These are phyloP conservation scores for Sebastes melanostomus DNA, from an alignment of 2,797 vertebrate genomes.

Conservation along the genomic window DNA sequence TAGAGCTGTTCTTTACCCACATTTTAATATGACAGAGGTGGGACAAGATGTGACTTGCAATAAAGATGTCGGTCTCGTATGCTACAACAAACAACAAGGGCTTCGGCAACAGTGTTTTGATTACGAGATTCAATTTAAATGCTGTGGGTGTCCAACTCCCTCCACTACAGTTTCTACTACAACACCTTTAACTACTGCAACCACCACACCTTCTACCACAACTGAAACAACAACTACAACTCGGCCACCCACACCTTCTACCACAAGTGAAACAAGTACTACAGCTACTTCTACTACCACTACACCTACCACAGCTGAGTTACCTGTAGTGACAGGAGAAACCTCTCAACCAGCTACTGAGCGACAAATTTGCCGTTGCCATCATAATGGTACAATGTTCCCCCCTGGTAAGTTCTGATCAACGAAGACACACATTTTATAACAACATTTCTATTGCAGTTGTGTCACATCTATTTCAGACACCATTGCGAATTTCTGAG, in stretches of 20 bases:
- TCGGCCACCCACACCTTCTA: background rate
- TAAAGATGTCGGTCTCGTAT: constrained; percentile 39
- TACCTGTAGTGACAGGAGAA: background rate
- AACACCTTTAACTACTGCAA: background rate
- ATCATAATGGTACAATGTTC: background rate
- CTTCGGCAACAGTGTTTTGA: constrained; percentile 32
- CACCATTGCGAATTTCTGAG: background rate
- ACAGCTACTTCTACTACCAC: background rate
- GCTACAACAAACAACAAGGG: constrained; percentile 41
- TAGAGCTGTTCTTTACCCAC: constrained; percentile 14
- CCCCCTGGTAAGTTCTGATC: constrained; percentile 25
- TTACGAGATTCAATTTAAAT: constrained; percentile 47
- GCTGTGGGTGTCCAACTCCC: background rate
- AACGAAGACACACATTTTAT: background rate
- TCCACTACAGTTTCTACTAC: background rate
- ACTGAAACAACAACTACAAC: background rate
- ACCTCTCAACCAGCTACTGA: rapidly evolving
- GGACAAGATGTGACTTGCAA: constrained; percentile 40
- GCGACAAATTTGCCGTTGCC: background rate
- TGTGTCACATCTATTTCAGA: background rate
- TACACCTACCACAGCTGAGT: background rate
- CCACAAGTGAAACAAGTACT: background rate
- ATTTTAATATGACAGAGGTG: background rate
- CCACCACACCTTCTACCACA: background rate
- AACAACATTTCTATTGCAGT: background rate